Evolutionary conservation across 2,797 vertebrate species (phyloP), one percentile per base, ranked within the genome.

Genomic region (Typhlichthys eigenmanni): DNA sequence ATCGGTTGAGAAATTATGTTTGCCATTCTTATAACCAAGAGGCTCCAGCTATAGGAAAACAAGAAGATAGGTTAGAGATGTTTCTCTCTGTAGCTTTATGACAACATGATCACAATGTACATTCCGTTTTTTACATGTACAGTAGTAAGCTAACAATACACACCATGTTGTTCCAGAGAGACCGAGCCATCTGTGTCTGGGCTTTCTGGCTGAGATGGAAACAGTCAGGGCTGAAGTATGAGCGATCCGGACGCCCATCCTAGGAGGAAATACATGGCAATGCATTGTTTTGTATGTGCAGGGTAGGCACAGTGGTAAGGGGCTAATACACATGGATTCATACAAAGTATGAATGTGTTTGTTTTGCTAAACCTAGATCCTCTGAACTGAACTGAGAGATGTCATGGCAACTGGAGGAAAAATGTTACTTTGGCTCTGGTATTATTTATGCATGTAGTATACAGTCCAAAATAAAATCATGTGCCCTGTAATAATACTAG

Each of bases 161-260:
- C 87, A 97, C 95, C 96, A 98, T 85, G 81, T 93, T 89, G 83
- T 92, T 94, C 96, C 96, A 98, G 17, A 98, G 94, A 57, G 88
- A 86, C 48, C 79, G 93, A 56, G 96, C 91, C 78, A 98, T 93
- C 71, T 85, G 75, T 0, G 93, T 88, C 17, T 98, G 96, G 55
- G 94, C 82, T 75, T 92, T 96, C 88, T 95, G 94, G 80, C 84
- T 95, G 38, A 92, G 91, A 59, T 96, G 94, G 84, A 96, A 93
- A 72, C 96, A 98, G 84, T 98, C 96, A 7, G 95, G 92, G 5
- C 95, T 81, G 57, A 98, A 95, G 85, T 84, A 95, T 5, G 95
- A 93, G 43, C 85, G 64, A 78, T 98, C 96, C 1, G 87, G 90
- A 2, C 1, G 73, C 0, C 94, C 94, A 34, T 94, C 82, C 96